Evolutionary conservation across 1,140 invertebrate genomes (phyloP).

Genomic region (Tetramorium simillimum): DNA sequence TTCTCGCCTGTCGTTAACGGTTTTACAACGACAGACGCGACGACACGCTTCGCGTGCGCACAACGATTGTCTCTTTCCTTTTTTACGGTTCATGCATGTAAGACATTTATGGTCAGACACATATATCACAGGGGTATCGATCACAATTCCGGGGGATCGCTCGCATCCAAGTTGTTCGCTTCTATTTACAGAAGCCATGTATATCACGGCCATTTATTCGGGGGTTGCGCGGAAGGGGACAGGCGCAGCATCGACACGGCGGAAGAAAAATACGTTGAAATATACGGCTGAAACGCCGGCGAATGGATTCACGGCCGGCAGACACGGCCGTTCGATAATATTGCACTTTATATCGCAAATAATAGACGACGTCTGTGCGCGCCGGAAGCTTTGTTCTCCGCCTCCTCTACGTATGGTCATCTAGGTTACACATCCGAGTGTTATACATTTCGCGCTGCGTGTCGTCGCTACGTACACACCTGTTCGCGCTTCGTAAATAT

Average conservation of each 20-base stretch:
- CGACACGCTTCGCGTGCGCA: background rate
- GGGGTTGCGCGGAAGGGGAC: background rate
- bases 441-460: slow-evolving; percentile 53
- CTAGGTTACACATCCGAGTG: slow-evolving; percentile 60
- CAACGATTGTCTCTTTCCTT: background rate
- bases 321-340: slow-evolving; percentile 56
- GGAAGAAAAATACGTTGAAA: slow-evolving; percentile 55
- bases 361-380: slow-evolving; percentile 32
- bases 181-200: slow-evolving; percentile 42
- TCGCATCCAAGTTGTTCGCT: background rate
- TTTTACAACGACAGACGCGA: background rate
- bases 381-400: slow-evolving; percentile 52
- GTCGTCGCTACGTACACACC: background rate
- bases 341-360: slow-evolving; percentile 62
- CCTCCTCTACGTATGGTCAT: slow-evolving; percentile 64
- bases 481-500: slow-evolving; percentile 21
- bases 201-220: slow-evolving; percentile 48
- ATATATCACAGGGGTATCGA: slow-evolving; percentile 14
- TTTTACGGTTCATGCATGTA: slow-evolving; percentile 15
- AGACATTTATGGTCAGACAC: slow-evolving; percentile 29
- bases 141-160: slow-evolving; percentile 16
- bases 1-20: background rate
- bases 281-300: slow-evolving; percentile 1
- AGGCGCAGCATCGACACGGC: background rate
- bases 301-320: slow-evolving; percentile 52